These are phyloP conservation scores for Chionoecetes opilio DNA, from an alignment of 1,140 invertebrate genomes.

Conservation along the genomic window DNA sequence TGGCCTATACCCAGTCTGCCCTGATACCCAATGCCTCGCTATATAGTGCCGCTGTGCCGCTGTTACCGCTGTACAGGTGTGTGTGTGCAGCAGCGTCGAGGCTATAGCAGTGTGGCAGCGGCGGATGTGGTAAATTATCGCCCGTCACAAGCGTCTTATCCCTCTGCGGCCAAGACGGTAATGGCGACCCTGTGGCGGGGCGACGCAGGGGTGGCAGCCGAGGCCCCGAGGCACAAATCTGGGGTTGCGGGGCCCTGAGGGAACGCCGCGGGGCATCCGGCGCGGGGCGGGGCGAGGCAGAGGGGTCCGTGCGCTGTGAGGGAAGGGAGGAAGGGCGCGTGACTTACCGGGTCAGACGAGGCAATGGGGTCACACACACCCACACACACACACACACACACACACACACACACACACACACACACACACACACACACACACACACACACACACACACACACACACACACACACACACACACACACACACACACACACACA, in stretches of 20 bases:
- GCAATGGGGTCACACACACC: conserved; percentile 49
- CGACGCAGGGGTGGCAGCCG: conserved; percentile 59
- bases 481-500: neutral
- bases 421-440: conserved; percentile 45
- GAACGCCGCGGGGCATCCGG: conserved; percentile 62
- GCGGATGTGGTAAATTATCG: conserved; percentile 78
- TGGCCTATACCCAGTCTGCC: too few relatives aligned
- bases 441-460: conserved; percentile 43
- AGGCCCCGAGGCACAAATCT: conserved; percentile 68
- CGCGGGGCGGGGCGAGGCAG: neutral
- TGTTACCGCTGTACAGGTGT: neutral
- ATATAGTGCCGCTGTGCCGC: neutral
- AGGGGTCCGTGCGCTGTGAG: neutral
- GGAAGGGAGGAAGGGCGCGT: conserved; percentile 54
- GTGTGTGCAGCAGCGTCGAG: neutral
- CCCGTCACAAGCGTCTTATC: conserved; percentile 66
- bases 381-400: conserved; percentile 45
- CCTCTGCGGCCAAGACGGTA: conserved; percentile 59
- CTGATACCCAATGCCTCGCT: too few relatives aligned
- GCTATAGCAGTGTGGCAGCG: neutral
- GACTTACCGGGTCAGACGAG: conserved; percentile 76
- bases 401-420: conserved; percentile 47
- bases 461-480: conserved; percentile 46
- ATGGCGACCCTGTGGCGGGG: conserved; percentile 58
- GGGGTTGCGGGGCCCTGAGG: conserved; percentile 60